Conservation (phyloP, 2,797 vertebrate species). For the Masticophis lateralis region DNA sequence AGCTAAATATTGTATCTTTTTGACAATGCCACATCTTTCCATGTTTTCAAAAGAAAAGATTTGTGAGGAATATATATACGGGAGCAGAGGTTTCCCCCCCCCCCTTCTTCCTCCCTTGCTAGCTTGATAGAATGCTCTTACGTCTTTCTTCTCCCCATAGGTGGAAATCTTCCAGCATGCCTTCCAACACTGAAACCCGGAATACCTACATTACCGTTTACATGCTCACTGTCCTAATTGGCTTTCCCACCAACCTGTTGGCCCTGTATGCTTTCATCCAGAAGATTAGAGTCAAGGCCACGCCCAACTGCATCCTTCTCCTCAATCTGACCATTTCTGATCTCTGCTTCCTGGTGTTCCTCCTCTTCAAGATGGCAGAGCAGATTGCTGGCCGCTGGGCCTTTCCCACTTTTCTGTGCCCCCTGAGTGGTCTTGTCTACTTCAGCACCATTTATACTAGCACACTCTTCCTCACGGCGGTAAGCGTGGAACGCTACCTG, state of each 20-base stretch:
- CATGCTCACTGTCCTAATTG: constrained; percentile 66
- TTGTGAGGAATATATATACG: background rate
- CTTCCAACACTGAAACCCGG: fast-evolving
- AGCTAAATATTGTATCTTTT: background rate
- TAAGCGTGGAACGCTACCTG: constrained; percentile 71
- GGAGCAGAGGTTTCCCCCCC: too few relatives aligned
- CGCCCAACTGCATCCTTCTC: constrained; percentile 67
- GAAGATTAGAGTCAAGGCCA: constrained; percentile 61
- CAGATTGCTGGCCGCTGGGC: constrained; percentile 54
- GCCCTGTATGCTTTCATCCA: constrained; percentile 65
- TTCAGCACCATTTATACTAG: constrained; percentile 72
- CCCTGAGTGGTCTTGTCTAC: constrained; percentile 62
- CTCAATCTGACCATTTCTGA: constrained; percentile 71
- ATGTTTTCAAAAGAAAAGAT: background rate
- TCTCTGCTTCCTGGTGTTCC: constrained; percentile 66
- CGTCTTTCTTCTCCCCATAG: background rate
- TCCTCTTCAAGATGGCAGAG: constrained; percentile 68
- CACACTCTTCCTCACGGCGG: constrained; percentile 63
- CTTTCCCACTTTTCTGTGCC: constrained; percentile 65
- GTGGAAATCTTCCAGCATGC: constrained; percentile 31
- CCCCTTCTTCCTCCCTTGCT: too few relatives aligned
- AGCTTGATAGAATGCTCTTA: background rate
- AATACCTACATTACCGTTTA: constrained; percentile 60
- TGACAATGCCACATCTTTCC: background rate
- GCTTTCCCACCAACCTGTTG: constrained; percentile 69